Evolutionary conservation across 2,888 invertebrate genomes (phyloP), one percentile per base, ranked within the genome.

Genomic region (Cheilosia pagana): DNA sequence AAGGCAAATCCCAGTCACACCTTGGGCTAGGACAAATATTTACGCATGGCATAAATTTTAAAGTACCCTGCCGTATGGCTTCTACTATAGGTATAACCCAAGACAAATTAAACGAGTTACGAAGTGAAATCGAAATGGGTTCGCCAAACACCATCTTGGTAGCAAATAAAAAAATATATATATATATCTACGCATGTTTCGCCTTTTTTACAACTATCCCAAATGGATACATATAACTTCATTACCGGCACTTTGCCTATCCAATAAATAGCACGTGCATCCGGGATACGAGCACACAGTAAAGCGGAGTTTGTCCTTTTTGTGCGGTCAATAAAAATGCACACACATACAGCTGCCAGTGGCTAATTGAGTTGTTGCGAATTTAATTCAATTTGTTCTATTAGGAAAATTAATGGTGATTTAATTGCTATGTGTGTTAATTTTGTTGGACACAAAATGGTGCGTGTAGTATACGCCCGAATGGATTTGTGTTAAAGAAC

Each of bases 331-430:
- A 71, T 57, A 71, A 63, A 65, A 60, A 63, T 31, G 21, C 31
- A 12, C 12, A 39, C 23, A 60, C 3, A 10, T n/a, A 39, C 23
- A 53, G 45, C 21, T 53, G 60, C 12, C 52, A 25, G 48, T 16
- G 16, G n/a, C n/a, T 48, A 71, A 63, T 71, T 71, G 50, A 71
- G 41, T 63, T 71, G 28, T 39, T 48, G 28, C 63, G 21, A 63
- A 63, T 77, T 77, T 62, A 70, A 77, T 70, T 77, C 70, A 77
- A 70, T 77, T 78, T 70, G 16, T 62, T 53, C 12, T 4, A n/a
- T 45, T 60, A 70, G 39, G 25, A 62, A 19, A 55, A 70, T 55
- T 60, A 55, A 55, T 62, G 45, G 23, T 16, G 10, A 63, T 28
- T 62, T 70, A 71, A 71, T 77, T 57, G 41, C 10, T 14, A 35